phyloP scores from a whole-genome alignment of 2,888 invertebrate species.

The Trypoxylon attenuatum region DNA sequence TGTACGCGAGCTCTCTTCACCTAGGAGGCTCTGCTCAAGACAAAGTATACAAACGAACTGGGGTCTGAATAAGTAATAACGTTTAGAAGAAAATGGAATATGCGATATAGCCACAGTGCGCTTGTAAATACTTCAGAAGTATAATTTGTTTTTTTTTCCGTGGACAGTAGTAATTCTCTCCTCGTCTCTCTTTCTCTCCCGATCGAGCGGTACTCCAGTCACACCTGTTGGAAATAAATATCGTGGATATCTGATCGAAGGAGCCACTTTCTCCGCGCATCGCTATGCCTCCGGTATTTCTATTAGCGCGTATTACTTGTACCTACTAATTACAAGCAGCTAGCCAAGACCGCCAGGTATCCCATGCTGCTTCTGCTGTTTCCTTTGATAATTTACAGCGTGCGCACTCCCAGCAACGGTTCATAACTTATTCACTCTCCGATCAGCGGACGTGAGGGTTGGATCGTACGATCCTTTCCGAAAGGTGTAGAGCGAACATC shows the following conservation, averaged over 20 bases:
- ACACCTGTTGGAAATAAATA: conserved; percentile 41
- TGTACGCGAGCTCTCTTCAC: too few relatives aligned
- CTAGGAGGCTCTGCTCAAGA: background rate
- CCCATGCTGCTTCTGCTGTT: background rate
- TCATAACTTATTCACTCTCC: background rate
- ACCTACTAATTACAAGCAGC: conserved; percentile 40
- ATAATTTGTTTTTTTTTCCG: background rate
- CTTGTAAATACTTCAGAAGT: background rate
- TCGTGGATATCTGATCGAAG: conserved; percentile 35
- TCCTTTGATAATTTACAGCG: background rate
- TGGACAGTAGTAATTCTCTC: background rate
- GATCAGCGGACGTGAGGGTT: background rate
- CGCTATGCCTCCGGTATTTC: conserved; percentile 5
- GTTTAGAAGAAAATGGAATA: background rate
- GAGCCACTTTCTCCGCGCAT: conserved; percentile 8
- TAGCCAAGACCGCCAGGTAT: conserved; percentile 9
- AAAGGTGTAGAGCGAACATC: background rate
- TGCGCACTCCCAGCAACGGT: too few relatives aligned
- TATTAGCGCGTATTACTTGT: conserved; percentile 28
- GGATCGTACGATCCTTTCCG: background rate
- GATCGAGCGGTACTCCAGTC: conserved; percentile 7
- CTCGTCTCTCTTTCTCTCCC: conserved; percentile 17
- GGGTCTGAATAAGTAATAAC: background rate
- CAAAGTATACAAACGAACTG: background rate
- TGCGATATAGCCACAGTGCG: background rate